These are phyloP conservation scores for Papilio machaon DNA, from an alignment of 1,140 invertebrate species.

Conservation along the genomic window DNA sequence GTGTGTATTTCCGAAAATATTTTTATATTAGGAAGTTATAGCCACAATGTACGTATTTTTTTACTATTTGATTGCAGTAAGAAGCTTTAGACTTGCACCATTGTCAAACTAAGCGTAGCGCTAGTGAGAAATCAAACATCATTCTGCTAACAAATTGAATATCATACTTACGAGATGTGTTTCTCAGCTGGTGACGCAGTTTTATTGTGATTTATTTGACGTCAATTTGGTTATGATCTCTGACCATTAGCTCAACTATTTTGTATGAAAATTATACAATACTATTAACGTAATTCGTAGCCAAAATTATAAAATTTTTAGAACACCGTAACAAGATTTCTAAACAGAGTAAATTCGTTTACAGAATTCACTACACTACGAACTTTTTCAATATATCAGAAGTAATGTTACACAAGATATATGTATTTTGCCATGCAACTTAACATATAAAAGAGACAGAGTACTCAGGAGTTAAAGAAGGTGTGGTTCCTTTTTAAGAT, in stretches of 20 bases:
- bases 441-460: background rate
- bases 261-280: background rate
- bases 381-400: background rate
- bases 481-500: too few relatives aligned
- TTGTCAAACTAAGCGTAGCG: constrained; percentile 46
- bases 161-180: constrained; percentile 45
- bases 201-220: constrained; percentile 34
- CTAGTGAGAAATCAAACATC: constrained; percentile 62
- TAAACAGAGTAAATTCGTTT: background rate
- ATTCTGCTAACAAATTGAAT: constrained; percentile 56
- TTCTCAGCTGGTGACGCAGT: constrained; percentile 39
- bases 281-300: background rate
- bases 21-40: background rate
- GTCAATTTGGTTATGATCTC: background rate
- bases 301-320: too few relatives aligned
- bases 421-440: background rate
- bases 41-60: background rate
- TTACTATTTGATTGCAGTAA: background rate
- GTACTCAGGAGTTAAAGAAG: too few relatives aligned
- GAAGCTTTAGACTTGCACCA: constrained; percentile 43
- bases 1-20: too few relatives aligned
- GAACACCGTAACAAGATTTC: background rate
- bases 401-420: background rate
- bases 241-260: background rate
- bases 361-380: background rate